Base-by-base conservation (phyloP, 2,797 vertebrate species). In the Sebastes oblongus region DNA sequence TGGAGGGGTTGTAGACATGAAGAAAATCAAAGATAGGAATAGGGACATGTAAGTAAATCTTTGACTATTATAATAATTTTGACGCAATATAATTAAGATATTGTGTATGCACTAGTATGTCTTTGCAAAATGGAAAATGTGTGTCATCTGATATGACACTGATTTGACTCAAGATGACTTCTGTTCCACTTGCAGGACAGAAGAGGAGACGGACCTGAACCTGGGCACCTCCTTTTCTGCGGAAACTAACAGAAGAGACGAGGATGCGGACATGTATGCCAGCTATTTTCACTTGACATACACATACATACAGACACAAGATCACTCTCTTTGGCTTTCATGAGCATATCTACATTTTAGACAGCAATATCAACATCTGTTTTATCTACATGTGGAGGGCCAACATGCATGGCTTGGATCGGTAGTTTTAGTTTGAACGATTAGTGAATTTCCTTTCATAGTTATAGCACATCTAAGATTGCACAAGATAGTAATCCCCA, bases 1-100 rank as follows among this genome's bases (percentile, higher is more conserved):
- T 0, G 98, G 98, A 11, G 98, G 98, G 0, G 96, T 99, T 92
- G 97, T 99, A 61, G 98, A 99, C 88, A 99, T 99, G 98, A 99
- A 99, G 90, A 98, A 98, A 85, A 92, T 99, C 71, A 99, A 99
- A 90, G 98, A 99, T 87, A 94, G 97, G 73, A 97, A 97, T 80
- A 96, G 97, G 77, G 98, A 99, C 82, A 97, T 97, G 98, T 98
- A 89, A 92, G 96, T 91, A 25, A 77, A 74, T 34, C n/a, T 68
- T 20, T 46, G 6, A 22, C 24, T 55, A 13, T 18, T 42, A 18
- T 3, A 16, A 13, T 50, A 3, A 32, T 46, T 24, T 25, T 61
- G 4, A 18, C 1, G 1, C 24, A 12, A 4, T 66, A 6, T 8
- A 12, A 6, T 55, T n/a, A 67, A 59, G 4, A 18, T 8, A 20